A percentile compares a stretch with the other conserved stretches of the same genome.
Evolutionary conservation across 2,113 vertebrate species (phyloP).

Genomic region (Rhineura floridana): DNA sequence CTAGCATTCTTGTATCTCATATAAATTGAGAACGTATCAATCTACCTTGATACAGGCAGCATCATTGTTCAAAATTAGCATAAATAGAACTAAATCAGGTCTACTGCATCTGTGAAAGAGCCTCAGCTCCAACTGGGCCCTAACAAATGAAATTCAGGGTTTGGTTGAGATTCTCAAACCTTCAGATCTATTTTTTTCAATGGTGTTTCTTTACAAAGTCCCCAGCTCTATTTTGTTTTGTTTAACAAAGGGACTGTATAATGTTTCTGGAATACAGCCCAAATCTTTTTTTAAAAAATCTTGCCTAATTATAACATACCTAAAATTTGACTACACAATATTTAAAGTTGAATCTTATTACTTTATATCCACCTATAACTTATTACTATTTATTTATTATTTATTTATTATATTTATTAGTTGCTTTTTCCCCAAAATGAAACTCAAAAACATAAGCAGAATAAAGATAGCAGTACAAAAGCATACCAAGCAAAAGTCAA

Average conservation of each 20-base stretch:
- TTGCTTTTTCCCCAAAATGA: too few species aligned
- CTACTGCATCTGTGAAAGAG: accelerated
- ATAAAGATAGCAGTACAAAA: too few species aligned
- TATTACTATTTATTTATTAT: too few species aligned
- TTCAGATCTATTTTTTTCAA: background rate
- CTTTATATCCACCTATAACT: background rate
- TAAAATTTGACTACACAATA: background rate
- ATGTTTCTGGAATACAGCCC: constrained; percentile 14
- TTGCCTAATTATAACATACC: constrained; percentile 53
- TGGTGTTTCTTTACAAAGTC: background rate
- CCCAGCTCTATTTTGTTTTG: background rate
- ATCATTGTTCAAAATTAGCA: accelerated
- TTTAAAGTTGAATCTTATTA: background rate
- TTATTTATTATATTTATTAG: too few species aligned
- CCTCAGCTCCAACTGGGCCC: background rate
- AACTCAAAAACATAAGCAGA: too few species aligned
- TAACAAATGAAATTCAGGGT: background rate
- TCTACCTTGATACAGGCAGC: background rate
- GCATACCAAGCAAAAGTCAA: too few species aligned
- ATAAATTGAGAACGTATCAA: background rate
- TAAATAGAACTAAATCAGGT: background rate
- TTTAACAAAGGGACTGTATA: background rate
- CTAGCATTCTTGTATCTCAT: accelerated
- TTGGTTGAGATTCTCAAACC: background rate
- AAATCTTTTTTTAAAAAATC: background rate